Conservation (phyloP, 1,140 invertebrate species). For the Bombus confusus region DNA sequence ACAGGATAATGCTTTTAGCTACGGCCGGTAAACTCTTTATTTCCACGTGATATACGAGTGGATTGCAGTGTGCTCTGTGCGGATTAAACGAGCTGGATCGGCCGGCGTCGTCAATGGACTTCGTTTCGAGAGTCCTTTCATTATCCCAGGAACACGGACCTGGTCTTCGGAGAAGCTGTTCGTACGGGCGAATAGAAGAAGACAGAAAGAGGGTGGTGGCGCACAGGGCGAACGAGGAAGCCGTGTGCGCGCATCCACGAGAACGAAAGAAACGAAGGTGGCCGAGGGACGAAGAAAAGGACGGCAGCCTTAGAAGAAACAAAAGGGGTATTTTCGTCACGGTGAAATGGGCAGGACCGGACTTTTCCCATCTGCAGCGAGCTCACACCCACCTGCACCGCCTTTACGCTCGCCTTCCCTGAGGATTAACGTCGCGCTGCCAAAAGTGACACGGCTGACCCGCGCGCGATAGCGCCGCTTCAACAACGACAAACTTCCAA, state of each 20-base stretch:
- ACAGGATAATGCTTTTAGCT: slow-evolving; percentile 64
- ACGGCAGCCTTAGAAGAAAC: slow-evolving; percentile 66
- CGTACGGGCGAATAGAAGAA: neutral
- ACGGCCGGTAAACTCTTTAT: slow-evolving; percentile 69
- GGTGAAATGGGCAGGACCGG: slow-evolving; percentile 58
- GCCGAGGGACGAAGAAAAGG: slow-evolving; percentile 35
- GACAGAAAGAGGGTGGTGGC: neutral
- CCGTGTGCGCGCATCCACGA: neutral
- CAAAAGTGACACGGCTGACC: slow-evolving; percentile 74
- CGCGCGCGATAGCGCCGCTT: slow-evolving; percentile 53
- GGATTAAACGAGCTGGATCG: slow-evolving; percentile 68
- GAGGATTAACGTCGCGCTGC: slow-evolving; percentile 75
- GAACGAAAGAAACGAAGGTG: slow-evolving; percentile 22
- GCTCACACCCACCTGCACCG: slow-evolving; percentile 22
- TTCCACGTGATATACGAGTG: slow-evolving; percentile 67
- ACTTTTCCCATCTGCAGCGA: slow-evolving; percentile 53
- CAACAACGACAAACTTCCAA: slow-evolving; percentile 28
- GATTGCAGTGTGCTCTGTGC: slow-evolving; percentile 58
- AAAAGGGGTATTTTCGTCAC: slow-evolving; percentile 68
- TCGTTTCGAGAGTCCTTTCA: slow-evolving; percentile 68
- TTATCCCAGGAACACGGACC: slow-evolving; percentile 60
- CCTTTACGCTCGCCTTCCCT: slow-evolving; percentile 59
- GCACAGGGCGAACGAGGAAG: neutral
- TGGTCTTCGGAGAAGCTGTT: slow-evolving; percentile 40
- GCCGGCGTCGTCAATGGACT: slow-evolving; percentile 66